A percentile compares a stretch with the other conserved stretches of the same genome.
Evolutionary conservation across 2,113 vertebrate species (phyloP).

Genomic region (Oreotrochilus melanogaster): DNA sequence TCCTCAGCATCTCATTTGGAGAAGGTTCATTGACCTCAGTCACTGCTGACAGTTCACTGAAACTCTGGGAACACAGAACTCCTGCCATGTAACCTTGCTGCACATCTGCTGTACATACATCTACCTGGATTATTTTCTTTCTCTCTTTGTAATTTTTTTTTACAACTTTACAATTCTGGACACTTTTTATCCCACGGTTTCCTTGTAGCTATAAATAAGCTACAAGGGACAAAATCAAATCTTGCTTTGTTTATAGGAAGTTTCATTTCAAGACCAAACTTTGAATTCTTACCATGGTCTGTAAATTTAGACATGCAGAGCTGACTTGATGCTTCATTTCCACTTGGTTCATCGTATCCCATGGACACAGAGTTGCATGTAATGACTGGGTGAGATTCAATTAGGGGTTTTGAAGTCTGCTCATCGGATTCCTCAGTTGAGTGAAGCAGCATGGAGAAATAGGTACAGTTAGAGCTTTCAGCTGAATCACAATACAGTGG

Average conservation of each 20-base stretch:
- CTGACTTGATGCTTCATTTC: not conserved
- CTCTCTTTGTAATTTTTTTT: not conserved
- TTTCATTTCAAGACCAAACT: not conserved
- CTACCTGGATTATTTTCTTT: not conserved
- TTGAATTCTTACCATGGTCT: conserved; percentile 69
- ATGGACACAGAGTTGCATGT: not conserved
- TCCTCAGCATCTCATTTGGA: not conserved
- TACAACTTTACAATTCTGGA: not conserved
- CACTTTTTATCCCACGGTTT: not conserved
- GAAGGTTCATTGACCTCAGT: fast-evolving
- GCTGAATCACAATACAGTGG: not conserved
- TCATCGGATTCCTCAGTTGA: conserved; percentile 70
- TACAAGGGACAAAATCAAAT: not conserved
- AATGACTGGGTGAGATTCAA: conserved; percentile 42
- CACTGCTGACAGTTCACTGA: not conserved
- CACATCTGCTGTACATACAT: not conserved
- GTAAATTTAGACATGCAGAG: conserved; percentile 24
- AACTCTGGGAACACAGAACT: not conserved
- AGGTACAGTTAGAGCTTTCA: not conserved
- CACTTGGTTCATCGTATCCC: not conserved
- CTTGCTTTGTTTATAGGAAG: not conserved
- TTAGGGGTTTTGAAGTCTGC: not conserved
- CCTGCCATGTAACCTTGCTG: not conserved
- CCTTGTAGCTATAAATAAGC: not conserved
- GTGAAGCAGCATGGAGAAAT: not conserved